phyloP scores from a whole-genome alignment of 2,888 invertebrate genomes.

The Eristalinus sepulchralis region DNA sequence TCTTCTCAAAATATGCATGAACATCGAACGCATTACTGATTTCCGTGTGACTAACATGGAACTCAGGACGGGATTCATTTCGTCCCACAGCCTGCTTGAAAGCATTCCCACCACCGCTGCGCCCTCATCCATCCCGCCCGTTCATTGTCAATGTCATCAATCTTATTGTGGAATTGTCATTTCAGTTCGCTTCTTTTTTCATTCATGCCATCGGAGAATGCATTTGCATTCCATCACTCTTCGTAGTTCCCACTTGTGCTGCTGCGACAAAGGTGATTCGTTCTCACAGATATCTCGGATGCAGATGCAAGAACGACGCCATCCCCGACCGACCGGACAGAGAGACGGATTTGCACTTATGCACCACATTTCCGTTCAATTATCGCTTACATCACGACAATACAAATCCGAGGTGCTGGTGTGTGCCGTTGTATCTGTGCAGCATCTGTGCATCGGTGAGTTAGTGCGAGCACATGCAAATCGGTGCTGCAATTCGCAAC shows the following conservation, averaged over 20 bases:
- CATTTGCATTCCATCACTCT: slow-evolving; percentile 64
- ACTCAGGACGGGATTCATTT: not conserved
- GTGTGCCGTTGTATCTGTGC: slow-evolving; percentile 7
- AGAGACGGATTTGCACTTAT: slow-evolving; percentile 36
- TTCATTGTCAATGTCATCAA: slow-evolving; percentile 68
- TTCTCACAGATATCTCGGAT: slow-evolving; percentile 47
- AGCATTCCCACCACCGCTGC: slow-evolving; percentile 3
- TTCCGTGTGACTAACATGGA: slow-evolving; percentile 4
- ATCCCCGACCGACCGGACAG: slow-evolving; percentile 10
- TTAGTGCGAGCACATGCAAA: slow-evolving; percentile 40
- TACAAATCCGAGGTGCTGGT: not conserved
- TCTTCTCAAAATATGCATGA: not conserved
- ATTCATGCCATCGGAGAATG: slow-evolving; percentile 20
- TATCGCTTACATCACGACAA: slow-evolving; percentile 61
- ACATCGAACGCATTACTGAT: slow-evolving; percentile 1
- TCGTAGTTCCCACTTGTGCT: slow-evolving; percentile 15
- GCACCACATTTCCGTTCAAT: slow-evolving; percentile 68
- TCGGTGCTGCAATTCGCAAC: slow-evolving; percentile 58
- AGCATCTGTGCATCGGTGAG: not conserved
- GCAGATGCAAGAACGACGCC: not conserved
- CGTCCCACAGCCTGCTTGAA: not conserved
- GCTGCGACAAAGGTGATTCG: slow-evolving; percentile 42
- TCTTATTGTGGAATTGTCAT: slow-evolving; percentile 47
- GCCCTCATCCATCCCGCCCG: too few species aligned
- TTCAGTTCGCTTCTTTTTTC: not conserved